Percentiles rank a stretch among this genome's conserved stretches.
These are phyloP conservation scores for Tyrannus savana DNA, from an alignment of 2,113 vertebrate genomes.

Conservation along the genomic window DNA sequence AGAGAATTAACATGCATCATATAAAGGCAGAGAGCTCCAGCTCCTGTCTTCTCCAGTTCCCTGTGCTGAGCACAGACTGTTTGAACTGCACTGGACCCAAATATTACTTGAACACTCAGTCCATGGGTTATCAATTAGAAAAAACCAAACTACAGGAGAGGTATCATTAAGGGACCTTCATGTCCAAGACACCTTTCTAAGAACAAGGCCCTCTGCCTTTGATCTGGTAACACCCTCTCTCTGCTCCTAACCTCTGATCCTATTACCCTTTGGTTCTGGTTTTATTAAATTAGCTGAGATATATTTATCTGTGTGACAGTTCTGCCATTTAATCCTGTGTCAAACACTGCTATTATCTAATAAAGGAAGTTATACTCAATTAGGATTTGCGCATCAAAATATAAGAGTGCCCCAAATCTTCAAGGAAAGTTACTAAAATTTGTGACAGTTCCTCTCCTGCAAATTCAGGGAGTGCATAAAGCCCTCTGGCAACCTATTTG, in stretches of 20 bases:
- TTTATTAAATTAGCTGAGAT: background rate
- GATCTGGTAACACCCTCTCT: background rate
- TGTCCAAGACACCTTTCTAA: background rate
- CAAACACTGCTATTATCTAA: background rate
- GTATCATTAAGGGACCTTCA: background rate
- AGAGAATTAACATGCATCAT: background rate
- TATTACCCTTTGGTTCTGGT: background rate
- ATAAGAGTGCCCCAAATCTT: background rate
- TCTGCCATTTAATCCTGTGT: background rate
- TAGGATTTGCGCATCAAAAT: background rate
- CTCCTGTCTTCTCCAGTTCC: background rate
- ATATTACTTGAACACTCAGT: background rate
- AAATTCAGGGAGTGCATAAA: background rate
- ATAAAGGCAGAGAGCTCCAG: background rate
- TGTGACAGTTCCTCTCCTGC: background rate
- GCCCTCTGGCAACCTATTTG: background rate
- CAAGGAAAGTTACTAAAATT: background rate
- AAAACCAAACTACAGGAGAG: background rate
- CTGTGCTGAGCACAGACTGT: background rate
- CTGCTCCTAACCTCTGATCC: background rate
- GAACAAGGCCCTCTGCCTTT: background rate
- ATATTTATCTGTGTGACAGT: background rate
- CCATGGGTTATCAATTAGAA: background rate
- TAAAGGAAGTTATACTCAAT: background rate
- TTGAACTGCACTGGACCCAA: background rate